Conservation (phyloP, 2,888 invertebrate genomes). For the Stenurella melanura region DNA sequence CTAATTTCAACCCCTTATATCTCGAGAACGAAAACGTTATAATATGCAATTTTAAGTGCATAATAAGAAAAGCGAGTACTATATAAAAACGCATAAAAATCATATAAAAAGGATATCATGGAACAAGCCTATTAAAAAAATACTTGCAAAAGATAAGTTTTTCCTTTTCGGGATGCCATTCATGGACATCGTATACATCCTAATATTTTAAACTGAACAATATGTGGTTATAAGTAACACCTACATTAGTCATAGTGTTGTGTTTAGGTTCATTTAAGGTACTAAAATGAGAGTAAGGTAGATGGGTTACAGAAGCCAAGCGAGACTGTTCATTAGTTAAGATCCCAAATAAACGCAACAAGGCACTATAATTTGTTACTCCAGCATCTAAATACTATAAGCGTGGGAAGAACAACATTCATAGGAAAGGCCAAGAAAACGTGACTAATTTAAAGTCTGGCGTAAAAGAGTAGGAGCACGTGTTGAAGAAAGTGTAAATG, state of each 20-base stretch:
- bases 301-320: neutral
- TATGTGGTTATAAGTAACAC: neutral
- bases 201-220: neutral
- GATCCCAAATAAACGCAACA: constrained; percentile 22
- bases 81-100: too few relatives aligned
- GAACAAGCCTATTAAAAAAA: too few relatives aligned
- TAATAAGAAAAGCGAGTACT: too few relatives aligned
- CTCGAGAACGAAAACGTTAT: too few relatives aligned
- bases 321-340: constrained; percentile 12
- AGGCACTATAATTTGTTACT: constrained; percentile 25
- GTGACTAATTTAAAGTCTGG: neutral
- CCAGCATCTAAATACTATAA: constrained; percentile 8
- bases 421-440: neutral
- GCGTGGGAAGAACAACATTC: neutral
- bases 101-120: too few relatives aligned
- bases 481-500: neutral
- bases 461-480: neutral
- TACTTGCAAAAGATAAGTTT: too few relatives aligned
- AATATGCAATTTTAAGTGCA: too few relatives aligned
- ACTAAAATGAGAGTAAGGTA: neutral
- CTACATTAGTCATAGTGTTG: neutral
- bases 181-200: too few relatives aligned
- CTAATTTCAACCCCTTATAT: too few relatives aligned
- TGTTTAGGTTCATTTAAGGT: neutral
- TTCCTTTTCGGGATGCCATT: too few relatives aligned